A percentile compares a stretch with the other conserved stretches of the same genome.
These are phyloP conservation scores for Euclidia mi DNA, from an alignment of 2,888 invertebrate species.

Conservation along the genomic window DNA sequence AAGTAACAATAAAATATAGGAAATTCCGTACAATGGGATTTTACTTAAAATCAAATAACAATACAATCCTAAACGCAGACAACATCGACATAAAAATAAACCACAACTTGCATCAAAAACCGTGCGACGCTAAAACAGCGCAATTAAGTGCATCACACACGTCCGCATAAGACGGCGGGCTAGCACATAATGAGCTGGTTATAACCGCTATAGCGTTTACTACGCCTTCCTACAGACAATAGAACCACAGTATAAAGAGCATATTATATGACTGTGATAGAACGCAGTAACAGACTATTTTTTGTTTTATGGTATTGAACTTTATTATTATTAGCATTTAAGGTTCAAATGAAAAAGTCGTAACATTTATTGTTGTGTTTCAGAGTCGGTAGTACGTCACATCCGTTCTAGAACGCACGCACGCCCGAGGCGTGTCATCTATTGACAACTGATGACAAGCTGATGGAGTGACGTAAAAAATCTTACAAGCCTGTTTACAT, in stretches of 20 bases:
- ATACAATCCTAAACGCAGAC: too few relatives aligned
- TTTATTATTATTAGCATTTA: too few relatives aligned
- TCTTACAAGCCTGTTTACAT: conserved; percentile 47
- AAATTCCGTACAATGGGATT: too few relatives aligned
- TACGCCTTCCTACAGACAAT: too few relatives aligned
- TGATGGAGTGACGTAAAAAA: conserved; percentile 42
- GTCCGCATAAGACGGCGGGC: conserved; percentile 56
- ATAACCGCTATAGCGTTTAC: conserved; percentile 61
- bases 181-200: conserved; percentile 60
- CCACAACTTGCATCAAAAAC: not conserved
- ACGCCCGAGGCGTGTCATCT: conserved; percentile 50
- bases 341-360: too few relatives aligned
- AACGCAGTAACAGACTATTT: too few relatives aligned
- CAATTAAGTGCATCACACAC: conserved; percentile 39
- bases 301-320: too few relatives aligned
- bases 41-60: too few relatives aligned
- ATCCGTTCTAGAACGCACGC: conserved; percentile 66
- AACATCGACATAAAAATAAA: not conserved
- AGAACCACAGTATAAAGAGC: too few relatives aligned
- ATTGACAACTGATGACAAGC: conserved; percentile 59
- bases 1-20: too few relatives aligned
- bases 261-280: too few relatives aligned
- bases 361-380: too few relatives aligned
- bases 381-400: conserved; percentile 69
- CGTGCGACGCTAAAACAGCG: not conserved